These are phyloP conservation scores for Drosophila repleta DNA, from an alignment of 1,140 invertebrate species.

Conservation along the genomic window DNA sequence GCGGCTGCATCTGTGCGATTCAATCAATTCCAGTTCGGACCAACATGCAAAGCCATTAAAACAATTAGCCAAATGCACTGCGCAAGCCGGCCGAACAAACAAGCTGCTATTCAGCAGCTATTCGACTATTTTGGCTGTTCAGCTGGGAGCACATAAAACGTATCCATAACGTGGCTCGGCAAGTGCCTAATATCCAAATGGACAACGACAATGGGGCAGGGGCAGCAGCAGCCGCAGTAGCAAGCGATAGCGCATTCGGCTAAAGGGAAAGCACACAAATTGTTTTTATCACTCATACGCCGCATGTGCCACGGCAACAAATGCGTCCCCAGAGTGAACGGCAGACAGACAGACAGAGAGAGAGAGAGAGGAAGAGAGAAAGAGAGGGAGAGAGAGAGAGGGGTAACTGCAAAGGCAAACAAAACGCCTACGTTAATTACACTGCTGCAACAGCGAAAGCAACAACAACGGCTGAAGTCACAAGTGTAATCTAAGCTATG, in stretches of 20 bases:
- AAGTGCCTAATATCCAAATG: slow-evolving; percentile 12
- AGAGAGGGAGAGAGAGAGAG: background rate
- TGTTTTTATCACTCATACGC: slow-evolving; percentile 70
- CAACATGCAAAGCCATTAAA: slow-evolving; percentile 28
- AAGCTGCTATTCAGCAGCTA: background rate
- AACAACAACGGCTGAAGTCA: slow-evolving; percentile 42
- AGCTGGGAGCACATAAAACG: slow-evolving; percentile 4
- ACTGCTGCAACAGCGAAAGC: slow-evolving; percentile 22
- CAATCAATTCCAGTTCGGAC: slow-evolving; percentile 5
- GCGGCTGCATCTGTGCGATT: slow-evolving; percentile 4
- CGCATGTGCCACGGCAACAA: slow-evolving; percentile 53
- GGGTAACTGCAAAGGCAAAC: slow-evolving; percentile 27
- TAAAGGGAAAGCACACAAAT: slow-evolving; percentile 53
- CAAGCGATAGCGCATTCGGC: background rate
- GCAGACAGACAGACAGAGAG: background rate
- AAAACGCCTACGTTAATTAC: slow-evolving; percentile 71
- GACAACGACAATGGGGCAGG: background rate
- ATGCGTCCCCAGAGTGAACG: slow-evolving; percentile 46
- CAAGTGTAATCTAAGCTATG: slow-evolving; percentile 42
- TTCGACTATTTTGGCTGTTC: slow-evolving; percentile 5
- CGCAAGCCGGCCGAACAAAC: background rate
- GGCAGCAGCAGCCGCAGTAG: background rate
- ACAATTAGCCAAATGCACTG: slow-evolving; percentile 23
- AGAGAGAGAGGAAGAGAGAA: background rate
- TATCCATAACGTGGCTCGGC: slow-evolving; percentile 2